Percentiles rank a stretch among this genome's conserved stretches.
Conservation (phyloP, 2,797 vertebrate genomes). For the Zenarchopterus dispar region DNA sequence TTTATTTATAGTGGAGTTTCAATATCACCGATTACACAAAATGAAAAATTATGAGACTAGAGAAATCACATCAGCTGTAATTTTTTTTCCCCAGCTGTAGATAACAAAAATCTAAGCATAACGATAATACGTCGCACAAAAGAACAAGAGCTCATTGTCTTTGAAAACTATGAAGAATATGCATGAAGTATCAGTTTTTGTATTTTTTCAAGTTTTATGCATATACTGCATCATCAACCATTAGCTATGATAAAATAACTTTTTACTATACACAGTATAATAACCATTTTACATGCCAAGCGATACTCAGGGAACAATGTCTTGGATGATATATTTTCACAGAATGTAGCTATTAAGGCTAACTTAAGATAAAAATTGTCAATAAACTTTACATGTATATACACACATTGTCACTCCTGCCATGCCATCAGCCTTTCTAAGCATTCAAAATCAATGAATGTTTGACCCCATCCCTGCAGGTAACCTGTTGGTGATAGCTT, state of each 20-base stretch:
- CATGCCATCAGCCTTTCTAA: too few relatives aligned
- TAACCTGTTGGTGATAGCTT: constrained; percentile 80
- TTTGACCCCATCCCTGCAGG: constrained; percentile 54
- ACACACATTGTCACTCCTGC: too few relatives aligned
- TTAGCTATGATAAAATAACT: too few relatives aligned
- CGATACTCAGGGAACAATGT: too few relatives aligned
- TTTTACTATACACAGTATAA: too few relatives aligned
- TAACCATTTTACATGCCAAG: too few relatives aligned
- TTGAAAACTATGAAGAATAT: background rate
- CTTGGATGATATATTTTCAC: too few relatives aligned
- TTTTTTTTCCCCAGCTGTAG: background rate
- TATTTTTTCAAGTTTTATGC: too few relatives aligned
- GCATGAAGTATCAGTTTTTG: background rate
- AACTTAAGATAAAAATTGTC: too few relatives aligned
- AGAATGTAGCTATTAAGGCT: too few relatives aligned
- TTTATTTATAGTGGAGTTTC: constrained; percentile 8
- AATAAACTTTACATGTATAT: too few relatives aligned
- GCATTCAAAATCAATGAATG: background rate
- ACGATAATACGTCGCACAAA: background rate
- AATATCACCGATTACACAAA: constrained; percentile 4
- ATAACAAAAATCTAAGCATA: constrained; percentile 2
- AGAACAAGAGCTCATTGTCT: background rate
- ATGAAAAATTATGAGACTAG: background rate
- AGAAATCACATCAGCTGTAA: background rate
- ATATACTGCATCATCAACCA: too few relatives aligned